Percentiles rank a stretch among this genome's conserved stretches.
Evolutionary conservation across 2,113 vertebrate genomes (phyloP).

Genomic region (Pardalotus punctatus): DNA sequence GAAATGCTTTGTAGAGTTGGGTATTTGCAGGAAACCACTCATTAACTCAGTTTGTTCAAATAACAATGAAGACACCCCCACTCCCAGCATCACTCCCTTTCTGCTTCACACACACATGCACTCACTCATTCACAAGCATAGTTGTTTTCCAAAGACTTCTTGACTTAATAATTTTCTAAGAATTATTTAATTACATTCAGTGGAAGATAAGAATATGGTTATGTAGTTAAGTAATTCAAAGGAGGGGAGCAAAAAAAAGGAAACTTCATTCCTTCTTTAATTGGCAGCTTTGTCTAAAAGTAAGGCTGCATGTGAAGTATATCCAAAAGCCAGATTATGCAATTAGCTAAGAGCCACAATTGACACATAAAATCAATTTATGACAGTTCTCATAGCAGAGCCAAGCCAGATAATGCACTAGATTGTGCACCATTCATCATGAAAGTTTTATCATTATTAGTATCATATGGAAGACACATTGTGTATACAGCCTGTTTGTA

Average conservation of each 20-base stretch:
- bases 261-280: background rate
- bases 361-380: conserved; percentile 45
- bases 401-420: background rate
- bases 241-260: background rate
- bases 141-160: conserved; percentile 21
- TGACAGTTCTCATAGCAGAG: conserved; percentile 20
- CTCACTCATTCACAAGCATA: conserved; percentile 14
- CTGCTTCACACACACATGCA: background rate
- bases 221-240: conserved; percentile 51
- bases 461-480: background rate
- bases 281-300: conserved; percentile 13
- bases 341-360: conserved; percentile 31
- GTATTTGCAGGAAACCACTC: background rate
- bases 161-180: conserved; percentile 32
- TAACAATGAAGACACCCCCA: background rate
- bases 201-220: conserved; percentile 43
- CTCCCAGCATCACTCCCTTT: background rate
- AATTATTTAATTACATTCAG: conserved; percentile 46
- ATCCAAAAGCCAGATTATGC: background rate
- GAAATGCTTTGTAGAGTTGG: background rate
- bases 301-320: background rate
- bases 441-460: background rate
- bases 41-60: background rate
- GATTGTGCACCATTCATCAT: background rate
- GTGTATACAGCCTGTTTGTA: background rate